Conservation (phyloP, 2,797 vertebrate species). For the Ibycter americanus region DNA sequence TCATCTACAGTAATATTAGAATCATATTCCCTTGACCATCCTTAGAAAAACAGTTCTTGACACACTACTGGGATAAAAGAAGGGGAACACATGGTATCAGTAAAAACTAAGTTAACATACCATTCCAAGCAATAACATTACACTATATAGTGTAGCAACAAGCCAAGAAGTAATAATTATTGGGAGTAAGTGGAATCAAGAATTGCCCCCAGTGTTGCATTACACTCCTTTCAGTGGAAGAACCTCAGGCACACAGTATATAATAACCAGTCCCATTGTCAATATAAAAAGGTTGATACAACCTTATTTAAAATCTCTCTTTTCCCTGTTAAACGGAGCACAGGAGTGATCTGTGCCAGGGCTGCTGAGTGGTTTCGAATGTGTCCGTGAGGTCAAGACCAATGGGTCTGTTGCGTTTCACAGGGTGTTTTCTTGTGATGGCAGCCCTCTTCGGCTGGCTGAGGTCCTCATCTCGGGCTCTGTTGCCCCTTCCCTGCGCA, state of each 20-base stretch:
- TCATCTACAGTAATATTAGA: constrained; percentile 51
- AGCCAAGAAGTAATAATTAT: constrained; percentile 55
- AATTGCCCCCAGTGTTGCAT: constrained; percentile 9
- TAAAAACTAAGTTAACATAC: constrained; percentile 61
- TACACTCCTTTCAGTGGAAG: background rate
- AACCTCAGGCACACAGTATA: background rate
- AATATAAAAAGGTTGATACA: background rate
- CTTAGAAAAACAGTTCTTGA: constrained; percentile 47
- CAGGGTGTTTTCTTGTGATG: fast-evolving
- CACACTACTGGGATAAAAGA: constrained; percentile 50
- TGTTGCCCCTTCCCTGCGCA: background rate
- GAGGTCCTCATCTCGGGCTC: background rate
- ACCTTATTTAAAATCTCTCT: background rate
- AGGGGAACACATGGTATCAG: constrained; percentile 53
- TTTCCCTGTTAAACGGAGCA: background rate
- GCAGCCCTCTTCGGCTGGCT: background rate
- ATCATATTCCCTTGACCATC: constrained; percentile 53
- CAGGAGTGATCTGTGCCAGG: background rate
- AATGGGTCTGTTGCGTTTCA: fast-evolving
- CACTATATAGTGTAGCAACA: constrained; percentile 41
- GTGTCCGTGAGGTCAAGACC: background rate
- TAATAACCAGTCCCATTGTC: background rate
- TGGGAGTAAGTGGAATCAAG: constrained; percentile 26
- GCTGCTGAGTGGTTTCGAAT: background rate
- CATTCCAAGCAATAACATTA: constrained; percentile 60